Conservation (phyloP, 2,888 invertebrate species). For the Pseudanteris insignis region DNA sequence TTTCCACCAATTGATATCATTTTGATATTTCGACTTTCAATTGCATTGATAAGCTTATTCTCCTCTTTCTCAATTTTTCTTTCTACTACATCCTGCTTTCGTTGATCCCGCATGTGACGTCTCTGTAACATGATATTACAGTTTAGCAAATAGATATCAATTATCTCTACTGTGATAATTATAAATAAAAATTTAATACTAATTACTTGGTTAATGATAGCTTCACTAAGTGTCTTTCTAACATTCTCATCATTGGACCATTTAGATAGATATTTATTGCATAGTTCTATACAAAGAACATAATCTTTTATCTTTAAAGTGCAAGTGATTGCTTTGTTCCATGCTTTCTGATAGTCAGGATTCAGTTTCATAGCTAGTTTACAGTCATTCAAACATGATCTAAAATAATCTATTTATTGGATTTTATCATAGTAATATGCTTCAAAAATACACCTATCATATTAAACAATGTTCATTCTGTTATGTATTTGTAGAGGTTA, state of each 20-base stretch:
- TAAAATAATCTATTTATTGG: constrained; percentile 46
- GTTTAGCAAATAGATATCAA: neutral
- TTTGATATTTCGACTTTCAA: constrained; percentile 66
- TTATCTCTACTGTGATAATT: too few species aligned
- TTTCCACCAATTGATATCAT: constrained; percentile 67
- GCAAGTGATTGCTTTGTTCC: constrained; percentile 79
- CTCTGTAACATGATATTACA: constrained; percentile 47
- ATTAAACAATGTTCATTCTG: too few species aligned
- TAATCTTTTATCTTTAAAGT: constrained; percentile 75
- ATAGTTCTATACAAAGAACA: constrained; percentile 77
- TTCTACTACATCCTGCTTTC: constrained; percentile 68
- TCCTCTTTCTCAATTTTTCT: constrained; percentile 67
- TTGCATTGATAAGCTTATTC: constrained; percentile 65
- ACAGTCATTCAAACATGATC: constrained; percentile 83
- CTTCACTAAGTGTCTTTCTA: constrained; percentile 60
- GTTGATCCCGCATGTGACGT: constrained; percentile 68
- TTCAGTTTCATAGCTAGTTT: constrained; percentile 80
- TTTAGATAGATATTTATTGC: constrained; percentile 74
- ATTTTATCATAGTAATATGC: neutral
- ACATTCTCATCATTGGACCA: constrained; percentile 67
- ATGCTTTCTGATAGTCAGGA: constrained; percentile 80
- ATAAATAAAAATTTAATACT: neutral
- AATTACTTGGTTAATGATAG: constrained; percentile 67
- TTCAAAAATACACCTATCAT: too few species aligned
- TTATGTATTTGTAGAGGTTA: constrained; percentile 46